phyloP scores from a whole-genome alignment of 1,140 invertebrate species.

The Trichomalopsis sarcophagae region DNA sequence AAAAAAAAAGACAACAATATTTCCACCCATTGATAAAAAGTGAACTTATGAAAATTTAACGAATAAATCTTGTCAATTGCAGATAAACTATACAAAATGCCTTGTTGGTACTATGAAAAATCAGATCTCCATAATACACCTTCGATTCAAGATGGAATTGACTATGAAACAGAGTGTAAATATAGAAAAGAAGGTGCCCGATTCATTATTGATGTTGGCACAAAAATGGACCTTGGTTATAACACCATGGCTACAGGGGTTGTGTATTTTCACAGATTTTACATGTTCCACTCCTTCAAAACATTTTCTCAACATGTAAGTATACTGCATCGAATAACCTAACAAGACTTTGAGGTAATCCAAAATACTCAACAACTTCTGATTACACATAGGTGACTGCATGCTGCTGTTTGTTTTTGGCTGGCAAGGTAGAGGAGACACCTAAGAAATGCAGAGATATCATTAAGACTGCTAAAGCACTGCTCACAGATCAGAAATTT shows the following conservation, averaged over 20 bases:
- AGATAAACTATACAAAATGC: conserved; percentile 78
- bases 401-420: conserved; percentile 96
- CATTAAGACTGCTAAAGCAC: conserved; percentile 89
- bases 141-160: conserved; percentile 90
- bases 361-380: background rate
- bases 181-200: conserved; percentile 88
- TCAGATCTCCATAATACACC: conserved; percentile 92
- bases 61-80: background rate
- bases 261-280: conserved; percentile 98
- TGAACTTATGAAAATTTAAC: background rate
- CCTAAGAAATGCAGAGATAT: conserved; percentile 99
- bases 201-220: conserved; percentile 95
- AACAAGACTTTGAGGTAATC: conserved; percentile 6
- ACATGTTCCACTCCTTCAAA: conserved; percentile 98
- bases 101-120: conserved; percentile 97
- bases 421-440: conserved; percentile 99
- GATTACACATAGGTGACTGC: conserved; percentile 87
- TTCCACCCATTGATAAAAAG: background rate
- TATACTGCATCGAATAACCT: conserved; percentile 53
- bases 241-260: conserved; percentile 98
- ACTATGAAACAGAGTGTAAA: conserved; percentile 87
- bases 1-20: background rate
- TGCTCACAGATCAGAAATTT: conserved; percentile 90
- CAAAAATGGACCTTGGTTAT: conserved; percentile 94
- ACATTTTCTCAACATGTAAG: conserved; percentile 95